Evolutionary conservation across 1,140 invertebrate species (phyloP), one percentile per base, ranked within the genome.

Genomic region (Pseudomyrmex sp.): DNA sequence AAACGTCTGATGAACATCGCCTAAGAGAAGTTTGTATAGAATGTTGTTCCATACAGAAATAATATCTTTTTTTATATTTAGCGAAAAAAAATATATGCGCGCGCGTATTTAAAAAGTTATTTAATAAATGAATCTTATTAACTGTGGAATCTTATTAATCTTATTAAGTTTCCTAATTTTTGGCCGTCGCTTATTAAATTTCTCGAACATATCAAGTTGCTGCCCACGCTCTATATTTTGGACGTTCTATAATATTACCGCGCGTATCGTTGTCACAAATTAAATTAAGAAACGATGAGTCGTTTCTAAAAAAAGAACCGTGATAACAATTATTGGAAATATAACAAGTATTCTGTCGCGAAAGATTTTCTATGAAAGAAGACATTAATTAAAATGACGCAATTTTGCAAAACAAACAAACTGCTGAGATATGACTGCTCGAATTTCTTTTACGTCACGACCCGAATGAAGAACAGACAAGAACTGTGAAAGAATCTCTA

Each of bases 391-490:
- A 20, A 70, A 13, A 52, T 13, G 15, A 70, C 48, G 13, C 23
- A 0, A 13, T 52, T 69, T 52, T 15, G 23, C 48, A 15, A 65
- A 56, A 50, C 35, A 73, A 48, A 59, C 44, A 74, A 59, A 59
- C 44, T 20, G 26, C 2, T 3, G 1, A 15, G 7, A 44, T 10
- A 54, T 7, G 12, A 7, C 5, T 35, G 35, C 0, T 35, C 5
- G 35, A 35, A 35, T 35, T 5, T 35, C 35, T 35, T 35, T 35
- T 35, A 35, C 35, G 35, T 7, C 35, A 35, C 7, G 0, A 35
- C 35, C 0, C 35, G 35, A 35, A 35, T 5, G 35, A 35, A 35
- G 35, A 35, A 35, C 5, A 5, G 5, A 35, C 35, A 35, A 35
- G 35, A 35, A 35, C 5, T 35, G 35, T 5, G 3, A 35, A 5